These are phyloP conservation scores for Alligator mississippiensis DNA, from an alignment of 2,113 vertebrate species.

Conservation along the genomic window DNA sequence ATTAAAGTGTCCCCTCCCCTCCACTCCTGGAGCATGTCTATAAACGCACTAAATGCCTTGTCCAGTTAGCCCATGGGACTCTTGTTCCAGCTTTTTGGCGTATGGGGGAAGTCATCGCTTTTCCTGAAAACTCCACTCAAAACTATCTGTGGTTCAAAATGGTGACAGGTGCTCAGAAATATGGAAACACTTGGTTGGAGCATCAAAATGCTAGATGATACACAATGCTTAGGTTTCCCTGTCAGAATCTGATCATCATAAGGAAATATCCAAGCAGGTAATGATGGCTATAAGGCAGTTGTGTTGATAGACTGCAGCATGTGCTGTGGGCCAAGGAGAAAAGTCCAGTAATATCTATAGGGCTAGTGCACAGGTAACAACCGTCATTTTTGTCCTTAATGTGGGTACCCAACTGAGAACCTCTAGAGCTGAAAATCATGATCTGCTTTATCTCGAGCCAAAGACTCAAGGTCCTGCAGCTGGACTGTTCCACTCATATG, in stretches of 20 bases:
- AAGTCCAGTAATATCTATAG: neutral
- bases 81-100: neutral
- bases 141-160: neutral
- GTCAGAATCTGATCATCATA: neutral
- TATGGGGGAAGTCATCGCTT: neutral
- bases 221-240: rapidly evolving
- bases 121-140: neutral
- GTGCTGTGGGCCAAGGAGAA: neutral
- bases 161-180: neutral
- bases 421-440: neutral
- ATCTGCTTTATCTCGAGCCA: neutral
- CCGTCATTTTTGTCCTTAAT: neutral
- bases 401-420: neutral
- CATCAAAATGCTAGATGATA: rapidly evolving
- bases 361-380: rapidly evolving
- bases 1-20: no score
- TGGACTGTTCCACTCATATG: rapidly evolving
- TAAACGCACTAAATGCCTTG: no score
- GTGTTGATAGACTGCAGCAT: neutral
- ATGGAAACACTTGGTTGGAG: neutral
- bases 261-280: neutral
- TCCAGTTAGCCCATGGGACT: no score
- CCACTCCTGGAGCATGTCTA: no score
- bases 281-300: neutral
- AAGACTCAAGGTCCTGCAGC: neutral